Evolutionary conservation across 2,113 vertebrate genomes (phyloP), one percentile per base, ranked within the genome.

Genomic region (Daphoenositta chrysoptera): DNA sequence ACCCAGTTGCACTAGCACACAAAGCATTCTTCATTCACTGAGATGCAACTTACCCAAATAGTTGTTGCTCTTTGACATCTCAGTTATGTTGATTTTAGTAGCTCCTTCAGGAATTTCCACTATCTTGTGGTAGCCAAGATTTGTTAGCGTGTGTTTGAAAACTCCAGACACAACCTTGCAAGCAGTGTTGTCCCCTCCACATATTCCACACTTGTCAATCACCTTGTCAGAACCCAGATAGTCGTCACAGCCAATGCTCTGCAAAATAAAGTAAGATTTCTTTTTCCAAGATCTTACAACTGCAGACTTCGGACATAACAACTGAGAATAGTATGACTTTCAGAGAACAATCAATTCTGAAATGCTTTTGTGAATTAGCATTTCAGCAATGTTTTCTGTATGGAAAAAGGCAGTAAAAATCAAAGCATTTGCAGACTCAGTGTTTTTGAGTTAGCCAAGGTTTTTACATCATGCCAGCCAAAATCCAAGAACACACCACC

Each of bases 31-130:
- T 60, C 76, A 70, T 56, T 73, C 51, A 39, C 75, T 47, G 60
- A 72, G 48, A 73, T 22, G 48, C 40, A 75, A 83, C 99, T 97
- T 97, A 99, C 99, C 99, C 89, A 99, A 94, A 88, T 99, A 99
- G 97, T 99, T 99, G 96, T 99, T 98, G 97, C 99, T 99, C 98
- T 99, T 99, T 88, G 98, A 76, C 99, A 99, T 99, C 97, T 99
- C 99, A 1, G 99, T 99, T 70, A 99, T 96, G 97, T 99, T 99
- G 98, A 99, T 99, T 97, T 99, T 99, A 66, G 98, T 99, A 94
- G 99, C 99, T 92, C 99, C 99, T 94, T 99, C 98, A n/a, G 99
- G 99, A 86, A 99, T 99, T 98, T 99, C 99, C 42, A 99, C 97
- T 35, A 99, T 98, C 81, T 99, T 99, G 97, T 99, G 99, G 96